Evolutionary conservation across 2,797 vertebrate species (phyloP).

Genomic region (Sylvia borin): DNA sequence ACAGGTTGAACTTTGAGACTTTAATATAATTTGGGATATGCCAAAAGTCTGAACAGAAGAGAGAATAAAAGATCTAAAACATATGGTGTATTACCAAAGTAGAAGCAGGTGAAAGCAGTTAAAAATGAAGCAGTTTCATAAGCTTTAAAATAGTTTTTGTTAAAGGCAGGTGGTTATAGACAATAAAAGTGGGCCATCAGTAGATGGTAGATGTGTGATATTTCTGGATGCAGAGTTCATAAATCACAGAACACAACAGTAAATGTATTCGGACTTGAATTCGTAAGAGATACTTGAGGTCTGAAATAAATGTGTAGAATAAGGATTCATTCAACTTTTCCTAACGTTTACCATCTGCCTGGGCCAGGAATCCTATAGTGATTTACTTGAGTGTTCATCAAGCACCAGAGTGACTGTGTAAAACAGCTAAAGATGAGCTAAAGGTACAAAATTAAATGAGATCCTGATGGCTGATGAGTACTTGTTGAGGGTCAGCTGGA

Average conservation of each 20-base stretch:
- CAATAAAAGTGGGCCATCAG: constrained; percentile 69
- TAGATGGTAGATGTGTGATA: constrained; percentile 70
- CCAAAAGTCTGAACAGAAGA: neutral
- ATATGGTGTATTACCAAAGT: constrained; percentile 85
- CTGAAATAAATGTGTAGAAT: constrained; percentile 64
- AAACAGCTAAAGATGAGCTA: constrained; percentile 65
- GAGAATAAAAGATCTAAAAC: constrained; percentile 81
- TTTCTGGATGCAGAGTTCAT: constrained; percentile 72
- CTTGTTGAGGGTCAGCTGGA: constrained; percentile 49
- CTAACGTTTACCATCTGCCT: constrained; percentile 71
- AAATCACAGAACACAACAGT: constrained; percentile 75
- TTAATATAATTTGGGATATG: neutral
- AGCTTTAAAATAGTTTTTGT: constrained; percentile 78
- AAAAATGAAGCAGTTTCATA: constrained; percentile 80
- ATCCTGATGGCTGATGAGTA: constrained; percentile 50
- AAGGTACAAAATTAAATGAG: constrained; percentile 56
- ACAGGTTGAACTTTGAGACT: constrained; percentile 6
- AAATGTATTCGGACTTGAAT: constrained; percentile 74
- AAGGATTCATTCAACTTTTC: constrained; percentile 71
- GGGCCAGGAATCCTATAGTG: constrained; percentile 48
- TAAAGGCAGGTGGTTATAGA: constrained; percentile 76
- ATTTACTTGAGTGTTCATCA: constrained; percentile 64
- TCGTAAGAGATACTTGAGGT: constrained; percentile 63
- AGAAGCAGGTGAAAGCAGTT: constrained; percentile 87
- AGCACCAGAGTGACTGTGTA: constrained; percentile 55